A percentile compares a stretch with the other conserved stretches of the same genome.
Evolutionary conservation across 1,140 invertebrate genomes (phyloP).

Genomic region (Aphis gossypii): DNA sequence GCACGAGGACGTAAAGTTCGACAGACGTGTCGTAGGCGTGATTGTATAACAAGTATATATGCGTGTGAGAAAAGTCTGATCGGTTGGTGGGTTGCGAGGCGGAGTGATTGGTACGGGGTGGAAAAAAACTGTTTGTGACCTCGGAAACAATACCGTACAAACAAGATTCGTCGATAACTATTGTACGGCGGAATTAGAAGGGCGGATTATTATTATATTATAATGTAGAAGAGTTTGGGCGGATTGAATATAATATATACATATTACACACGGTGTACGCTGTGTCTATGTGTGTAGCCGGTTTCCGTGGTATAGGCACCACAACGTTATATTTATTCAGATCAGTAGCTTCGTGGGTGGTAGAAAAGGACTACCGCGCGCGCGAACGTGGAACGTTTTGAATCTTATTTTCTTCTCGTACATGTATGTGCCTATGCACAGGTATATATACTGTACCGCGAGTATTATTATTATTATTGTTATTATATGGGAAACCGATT

Average conservation of each 20-base stretch:
- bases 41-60: neutral
- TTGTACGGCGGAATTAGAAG: constrained; percentile 16
- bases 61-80: neutral
- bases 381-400: constrained; percentile 27
- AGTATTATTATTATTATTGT: neutral
- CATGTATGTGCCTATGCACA: neutral
- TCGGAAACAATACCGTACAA: constrained; percentile 49
- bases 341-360: constrained; percentile 57
- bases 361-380: constrained; percentile 31
- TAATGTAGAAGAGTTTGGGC: neutral
- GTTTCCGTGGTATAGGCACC: neutral
- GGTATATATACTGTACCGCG: neutral
- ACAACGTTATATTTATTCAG: constrained; percentile 55
- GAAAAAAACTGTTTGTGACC: neutral
- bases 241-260: neutral
- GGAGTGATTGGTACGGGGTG: neutral
- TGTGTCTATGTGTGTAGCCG: neutral
- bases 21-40: neutral
- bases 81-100: too few species aligned
- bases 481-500: constrained; percentile 29
- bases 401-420: constrained; percentile 49
- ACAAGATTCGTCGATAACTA: constrained; percentile 38
- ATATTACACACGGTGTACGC: neutral
- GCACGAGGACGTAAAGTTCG: neutral
- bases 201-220: constrained; percentile 41